A percentile compares a stretch with the other conserved stretches of the same genome.
phyloP scores from a whole-genome alignment of 2,797 vertebrate species.

The Protosalanx chinensis region DNA sequence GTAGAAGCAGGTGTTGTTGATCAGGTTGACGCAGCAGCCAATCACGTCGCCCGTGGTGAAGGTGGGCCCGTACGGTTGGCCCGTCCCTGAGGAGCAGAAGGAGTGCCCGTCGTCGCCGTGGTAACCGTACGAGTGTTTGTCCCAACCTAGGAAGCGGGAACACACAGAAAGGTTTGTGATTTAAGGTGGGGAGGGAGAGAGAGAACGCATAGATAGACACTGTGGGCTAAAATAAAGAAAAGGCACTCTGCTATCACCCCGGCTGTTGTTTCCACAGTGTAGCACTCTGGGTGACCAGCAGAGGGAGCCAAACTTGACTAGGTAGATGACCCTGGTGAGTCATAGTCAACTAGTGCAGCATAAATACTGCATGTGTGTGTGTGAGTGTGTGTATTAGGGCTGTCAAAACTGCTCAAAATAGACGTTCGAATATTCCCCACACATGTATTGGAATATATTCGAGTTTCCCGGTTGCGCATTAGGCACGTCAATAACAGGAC shows the following conservation, averaged over 20 bases:
- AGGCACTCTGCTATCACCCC: no score
- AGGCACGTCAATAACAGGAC: no score
- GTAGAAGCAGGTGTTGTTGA: slow-evolving; percentile 89
- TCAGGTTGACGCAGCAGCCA: slow-evolving; percentile 94
- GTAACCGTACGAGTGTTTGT: slow-evolving; percentile 99
- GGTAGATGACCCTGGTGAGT: slow-evolving; percentile 57
- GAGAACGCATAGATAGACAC: no score
- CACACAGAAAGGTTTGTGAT: neutral
- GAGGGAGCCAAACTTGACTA: slow-evolving; percentile 41
- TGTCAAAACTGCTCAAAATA: no score
- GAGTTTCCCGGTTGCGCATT: no score
- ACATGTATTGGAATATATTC: no score
- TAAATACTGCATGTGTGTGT: slow-evolving; percentile 2
- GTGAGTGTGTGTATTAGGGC: neutral
- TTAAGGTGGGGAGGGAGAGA: neutral
- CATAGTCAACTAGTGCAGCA: slow-evolving; percentile 46
- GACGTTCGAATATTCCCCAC: no score
- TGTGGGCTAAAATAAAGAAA: no score
- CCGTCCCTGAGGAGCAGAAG: slow-evolving; percentile 98
- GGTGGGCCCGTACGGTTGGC: slow-evolving; percentile 96
- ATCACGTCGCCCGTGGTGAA: slow-evolving; percentile 99
- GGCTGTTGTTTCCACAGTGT: slow-evolving; percentile 12
- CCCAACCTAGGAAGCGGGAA: slow-evolving; percentile 83
- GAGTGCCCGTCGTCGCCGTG: slow-evolving; percentile 98
- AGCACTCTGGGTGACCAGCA: slow-evolving; percentile 44